A percentile compares a stretch with the other conserved stretches of the same genome.
These are phyloP conservation scores for Ia io DNA, from an alignment of 2,113 vertebrate genomes.

Conservation along the genomic window DNA sequence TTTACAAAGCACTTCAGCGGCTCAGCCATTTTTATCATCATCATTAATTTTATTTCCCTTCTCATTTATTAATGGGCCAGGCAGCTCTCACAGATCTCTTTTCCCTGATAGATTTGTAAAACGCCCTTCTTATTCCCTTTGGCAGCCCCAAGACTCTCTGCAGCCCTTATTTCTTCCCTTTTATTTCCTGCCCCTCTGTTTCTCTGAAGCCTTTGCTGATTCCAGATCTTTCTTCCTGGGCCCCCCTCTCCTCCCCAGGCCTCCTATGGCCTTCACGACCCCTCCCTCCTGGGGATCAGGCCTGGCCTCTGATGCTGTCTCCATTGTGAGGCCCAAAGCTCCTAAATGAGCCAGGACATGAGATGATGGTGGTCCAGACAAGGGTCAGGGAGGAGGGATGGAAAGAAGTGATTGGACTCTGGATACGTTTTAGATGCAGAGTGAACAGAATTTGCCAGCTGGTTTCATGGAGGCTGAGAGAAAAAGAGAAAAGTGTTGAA, in stretches of 20 bases:
- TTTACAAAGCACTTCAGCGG: constrained; percentile 73
- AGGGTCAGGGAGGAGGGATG: not conserved
- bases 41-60: constrained; percentile 77
- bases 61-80: constrained; percentile 74
- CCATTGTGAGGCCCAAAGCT: not conserved
- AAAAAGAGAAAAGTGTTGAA: not conserved
- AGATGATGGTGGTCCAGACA: not conserved
- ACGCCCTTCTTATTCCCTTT: constrained; percentile 54
- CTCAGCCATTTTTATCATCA: constrained; percentile 74
- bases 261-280: rapidly evolving
- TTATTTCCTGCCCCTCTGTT: not conserved
- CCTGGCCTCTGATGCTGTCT: not conserved
- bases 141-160: not conserved
- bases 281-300: rapidly evolving
- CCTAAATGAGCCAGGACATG: no score
- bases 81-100: constrained; percentile 61
- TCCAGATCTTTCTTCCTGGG: not conserved
- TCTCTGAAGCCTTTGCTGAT: constrained; percentile 36
- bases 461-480: not conserved
- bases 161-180: constrained; percentile 55
- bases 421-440: not conserved
- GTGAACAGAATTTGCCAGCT: not conserved
- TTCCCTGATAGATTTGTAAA: constrained; percentile 66
- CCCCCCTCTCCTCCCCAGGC: rapidly evolving
- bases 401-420: not conserved